A percentile compares a stretch with the other conserved stretches of the same genome.
phyloP scores from a whole-genome alignment of 35 echinoderm and acorn worm species.

The Chiridota heheva region DNA sequence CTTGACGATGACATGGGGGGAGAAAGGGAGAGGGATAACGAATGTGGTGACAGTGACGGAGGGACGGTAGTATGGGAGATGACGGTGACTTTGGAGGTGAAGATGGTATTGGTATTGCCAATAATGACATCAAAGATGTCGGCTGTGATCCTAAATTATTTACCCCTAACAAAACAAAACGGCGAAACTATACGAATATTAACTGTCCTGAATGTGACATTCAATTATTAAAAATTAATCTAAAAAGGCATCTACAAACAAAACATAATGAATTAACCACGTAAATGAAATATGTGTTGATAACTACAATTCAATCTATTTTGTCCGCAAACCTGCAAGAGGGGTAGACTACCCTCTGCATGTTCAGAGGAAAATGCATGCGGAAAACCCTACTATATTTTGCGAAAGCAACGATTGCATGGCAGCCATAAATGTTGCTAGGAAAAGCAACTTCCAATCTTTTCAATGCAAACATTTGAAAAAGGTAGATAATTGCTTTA shows the following conservation, averaged over 20 bases:
- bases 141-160: neutral
- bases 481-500: too few relatives aligned
- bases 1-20: neutral
- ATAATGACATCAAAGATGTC: neutral
- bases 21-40: neutral
- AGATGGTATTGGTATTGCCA: neutral
- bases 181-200: neutral
- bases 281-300: constrained; percentile 15
- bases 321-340: constrained; percentile 22
- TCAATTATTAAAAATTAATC: constrained; percentile 1
- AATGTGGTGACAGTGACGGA: neutral
- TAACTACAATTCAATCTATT: constrained; percentile 15
- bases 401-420: constrained; percentile 7
- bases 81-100: neutral
- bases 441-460: constrained; percentile 18
- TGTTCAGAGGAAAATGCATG: constrained; percentile 40
- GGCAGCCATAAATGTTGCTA: neutral
- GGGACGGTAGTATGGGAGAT: neutral
- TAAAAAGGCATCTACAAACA: constrained; percentile 16
- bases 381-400: neutral
- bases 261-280: neutral
- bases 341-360: constrained; percentile 31
- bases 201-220: neutral
- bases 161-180: neutral
- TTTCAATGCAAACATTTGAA: constrained; percentile 11